These are phyloP conservation scores for Lepidochrysops patricia DNA, from an alignment of 2,888 invertebrate species.

Conservation along the genomic window DNA sequence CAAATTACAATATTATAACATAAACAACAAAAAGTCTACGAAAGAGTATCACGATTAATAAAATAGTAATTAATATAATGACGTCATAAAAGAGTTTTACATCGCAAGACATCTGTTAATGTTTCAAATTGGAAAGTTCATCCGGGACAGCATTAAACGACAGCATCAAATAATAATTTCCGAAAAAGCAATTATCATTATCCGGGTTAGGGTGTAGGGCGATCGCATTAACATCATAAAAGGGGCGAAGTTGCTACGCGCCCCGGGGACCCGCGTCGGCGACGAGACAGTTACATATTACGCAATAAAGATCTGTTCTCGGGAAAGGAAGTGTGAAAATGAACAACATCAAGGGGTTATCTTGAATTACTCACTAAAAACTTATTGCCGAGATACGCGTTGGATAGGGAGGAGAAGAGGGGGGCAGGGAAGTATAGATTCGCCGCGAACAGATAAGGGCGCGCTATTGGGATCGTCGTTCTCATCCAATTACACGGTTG, in stretches of 20 bases:
- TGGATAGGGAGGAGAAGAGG: constrained; percentile 37
- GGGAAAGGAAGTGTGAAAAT: constrained; percentile 75
- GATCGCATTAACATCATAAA: constrained; percentile 72
- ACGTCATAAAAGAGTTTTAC: constrained; percentile 9
- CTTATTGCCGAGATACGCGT: constrained; percentile 54
- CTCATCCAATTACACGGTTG: constrained; percentile 76
- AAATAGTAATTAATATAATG: constrained; percentile 2
- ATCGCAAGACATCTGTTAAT: constrained; percentile 48
- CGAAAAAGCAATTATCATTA: constrained; percentile 73
- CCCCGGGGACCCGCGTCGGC: constrained; percentile 67
- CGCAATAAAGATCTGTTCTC: constrained; percentile 75
- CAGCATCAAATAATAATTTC: constrained; percentile 73
- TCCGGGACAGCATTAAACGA: constrained; percentile 49
- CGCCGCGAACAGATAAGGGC: constrained; percentile 74
- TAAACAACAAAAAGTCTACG: not conserved
- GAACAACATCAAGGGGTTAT: constrained; percentile 75
- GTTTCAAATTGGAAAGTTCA: constrained; percentile 40
- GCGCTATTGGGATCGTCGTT: constrained; percentile 73
- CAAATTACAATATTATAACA: not conserved
- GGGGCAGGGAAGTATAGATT: constrained; percentile 44
- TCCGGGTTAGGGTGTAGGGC: constrained; percentile 65
- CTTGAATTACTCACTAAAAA: constrained; percentile 75
- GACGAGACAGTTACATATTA: constrained; percentile 72
- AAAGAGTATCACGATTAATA: not conserved
- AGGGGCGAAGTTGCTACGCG: constrained; percentile 61